A percentile compares a stretch with the other conserved stretches of the same genome.
These are phyloP conservation scores for Colinus virginianus DNA, from an alignment of 2,113 vertebrate genomes.

Conservation along the genomic window DNA sequence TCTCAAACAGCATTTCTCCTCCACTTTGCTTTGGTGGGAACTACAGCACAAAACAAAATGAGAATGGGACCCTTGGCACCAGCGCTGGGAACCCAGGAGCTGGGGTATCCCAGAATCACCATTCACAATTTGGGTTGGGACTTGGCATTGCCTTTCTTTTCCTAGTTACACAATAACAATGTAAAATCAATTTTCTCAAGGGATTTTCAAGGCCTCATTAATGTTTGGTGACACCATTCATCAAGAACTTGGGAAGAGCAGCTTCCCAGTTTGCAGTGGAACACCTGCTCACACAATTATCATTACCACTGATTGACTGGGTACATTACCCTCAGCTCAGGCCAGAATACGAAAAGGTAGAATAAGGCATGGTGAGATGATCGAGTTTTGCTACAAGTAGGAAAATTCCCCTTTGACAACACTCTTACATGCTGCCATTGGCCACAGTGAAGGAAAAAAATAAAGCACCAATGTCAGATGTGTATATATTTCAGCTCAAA, in stretches of 20 bases:
- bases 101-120: background rate
- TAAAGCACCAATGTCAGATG: background rate
- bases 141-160: constrained; percentile 28
- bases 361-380: background rate
- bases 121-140: background rate
- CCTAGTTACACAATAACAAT: constrained; percentile 4
- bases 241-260: background rate
- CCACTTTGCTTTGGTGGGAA: background rate
- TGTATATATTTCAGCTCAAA: background rate
- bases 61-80: background rate
- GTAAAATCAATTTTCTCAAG: background rate
- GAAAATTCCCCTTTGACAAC: background rate
- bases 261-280: background rate
- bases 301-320: background rate
- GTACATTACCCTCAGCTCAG: background rate
- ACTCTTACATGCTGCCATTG: background rate
- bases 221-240: background rate
- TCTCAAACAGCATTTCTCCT: background rate
- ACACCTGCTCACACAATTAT: background rate
- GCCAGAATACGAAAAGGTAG: background rate
- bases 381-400: background rate
- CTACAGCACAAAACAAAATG: background rate
- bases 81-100: background rate
- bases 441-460: background rate
- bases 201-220: background rate